phyloP scores from a whole-genome alignment of 1,140 invertebrate genomes.

The Armadillidium nasatum region DNA sequence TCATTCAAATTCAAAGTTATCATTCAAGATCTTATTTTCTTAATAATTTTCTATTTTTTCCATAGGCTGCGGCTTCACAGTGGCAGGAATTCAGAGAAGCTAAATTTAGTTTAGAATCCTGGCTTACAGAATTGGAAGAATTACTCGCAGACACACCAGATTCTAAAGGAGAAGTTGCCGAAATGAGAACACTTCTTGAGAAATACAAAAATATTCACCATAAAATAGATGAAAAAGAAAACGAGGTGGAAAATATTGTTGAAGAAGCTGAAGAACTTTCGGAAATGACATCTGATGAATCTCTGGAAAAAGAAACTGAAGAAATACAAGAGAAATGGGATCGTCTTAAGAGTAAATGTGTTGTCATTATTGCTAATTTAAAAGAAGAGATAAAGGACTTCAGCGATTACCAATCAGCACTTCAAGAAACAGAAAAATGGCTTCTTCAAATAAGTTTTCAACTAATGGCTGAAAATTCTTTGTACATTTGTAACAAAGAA shows the following conservation, averaged over 20 bases:
- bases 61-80: conserved; percentile 30
- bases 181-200: conserved; percentile 85
- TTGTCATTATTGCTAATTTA: conserved; percentile 56
- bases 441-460: conserved; percentile 89
- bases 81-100: conserved; percentile 70
- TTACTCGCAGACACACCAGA: conserved; percentile 60
- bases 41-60: background rate
- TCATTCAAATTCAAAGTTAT: too few species aligned
- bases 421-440: conserved; percentile 95
- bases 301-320: conserved; percentile 60
- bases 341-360: conserved; percentile 58
- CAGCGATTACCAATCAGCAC: conserved; percentile 75
- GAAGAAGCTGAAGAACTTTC: conserved; percentile 67
- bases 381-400: conserved; percentile 65
- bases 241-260: conserved; percentile 65
- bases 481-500: conserved; percentile 80
- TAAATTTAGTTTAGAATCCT: conserved; percentile 45
- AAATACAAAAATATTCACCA: conserved; percentile 70
- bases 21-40: background rate
- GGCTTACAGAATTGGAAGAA: conserved; percentile 47
- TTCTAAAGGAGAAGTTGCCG: conserved; percentile 75
- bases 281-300: conserved; percentile 61
- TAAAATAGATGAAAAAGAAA: conserved; percentile 66
- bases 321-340: conserved; percentile 63
- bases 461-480: conserved; percentile 90